A percentile compares a stretch with the other conserved stretches of the same genome.
phyloP scores from a whole-genome alignment of 2,888 invertebrate species.

The Erebia aethiops region DNA sequence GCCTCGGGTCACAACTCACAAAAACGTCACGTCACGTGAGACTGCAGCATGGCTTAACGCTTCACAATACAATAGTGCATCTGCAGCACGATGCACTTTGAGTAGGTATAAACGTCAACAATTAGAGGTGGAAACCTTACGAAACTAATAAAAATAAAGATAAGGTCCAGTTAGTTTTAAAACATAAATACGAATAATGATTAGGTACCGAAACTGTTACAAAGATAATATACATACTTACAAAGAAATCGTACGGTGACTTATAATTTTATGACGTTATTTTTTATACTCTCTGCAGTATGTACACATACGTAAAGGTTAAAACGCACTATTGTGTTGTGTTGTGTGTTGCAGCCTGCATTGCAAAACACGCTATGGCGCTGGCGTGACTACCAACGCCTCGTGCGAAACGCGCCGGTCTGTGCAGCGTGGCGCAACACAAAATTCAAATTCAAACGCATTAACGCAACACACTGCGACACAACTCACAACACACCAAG shows the following conservation, averaged over 20 bases:
- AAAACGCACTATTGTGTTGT: too few species aligned
- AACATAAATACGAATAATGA: conserved; percentile 3
- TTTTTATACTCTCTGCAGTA: not conserved
- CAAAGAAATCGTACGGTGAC: not conserved
- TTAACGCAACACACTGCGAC: too few species aligned
- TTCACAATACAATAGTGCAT: not conserved
- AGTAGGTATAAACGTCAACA: conserved; percentile 10
- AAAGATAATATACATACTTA: too few species aligned
- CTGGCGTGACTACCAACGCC: too few species aligned
- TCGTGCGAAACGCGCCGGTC: too few species aligned
- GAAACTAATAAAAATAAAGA: conserved; percentile 33
- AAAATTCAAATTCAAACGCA: too few species aligned
- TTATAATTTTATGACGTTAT: not conserved
- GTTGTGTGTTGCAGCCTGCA: too few species aligned
- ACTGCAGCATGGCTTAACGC: not conserved
- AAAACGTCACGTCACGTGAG: too few species aligned
- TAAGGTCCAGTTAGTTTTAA: conserved; percentile 7
- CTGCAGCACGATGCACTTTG: not conserved
- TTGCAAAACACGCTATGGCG: too few species aligned
- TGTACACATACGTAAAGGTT: not conserved
- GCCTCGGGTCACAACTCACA: not conserved
- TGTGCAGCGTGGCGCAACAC: too few species aligned
- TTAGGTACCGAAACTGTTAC: not conserved
- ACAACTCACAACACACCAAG: too few species aligned
- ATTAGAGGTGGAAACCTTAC: conserved; percentile 34